Base-by-base conservation (phyloP, 2,113 vertebrate genomes). In the Propithecus coquereli region DNA sequence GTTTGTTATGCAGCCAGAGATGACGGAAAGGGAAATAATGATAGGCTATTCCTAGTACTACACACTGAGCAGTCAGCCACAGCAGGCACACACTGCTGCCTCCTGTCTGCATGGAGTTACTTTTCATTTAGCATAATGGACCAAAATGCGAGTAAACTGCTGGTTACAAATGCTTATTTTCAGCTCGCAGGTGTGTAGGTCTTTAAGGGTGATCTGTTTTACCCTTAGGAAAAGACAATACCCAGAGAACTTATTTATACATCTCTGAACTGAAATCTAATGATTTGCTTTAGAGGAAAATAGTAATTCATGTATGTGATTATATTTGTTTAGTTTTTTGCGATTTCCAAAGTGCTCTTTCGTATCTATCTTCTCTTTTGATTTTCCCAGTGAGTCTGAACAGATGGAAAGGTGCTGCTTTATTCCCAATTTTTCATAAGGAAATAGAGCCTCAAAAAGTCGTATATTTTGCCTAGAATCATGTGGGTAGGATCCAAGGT, bases 281-380 rank as follows among this genome's bases (percentile, higher is more conserved):
- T 57, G 57, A 74, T 86, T 71, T 52, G 6, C 79, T 96, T 96
- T 79, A 89, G 79, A 95, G 50, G 50, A 94, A 96, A 91, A 66
- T 17, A 80, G 34, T 87, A 83, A 91, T 87, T 66, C 57, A 76
- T 81, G 6, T 37, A 66, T 77, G 20, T 81, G 66, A 81, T 90
- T 66, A 85, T 17, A 54, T 86, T 96, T 95, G 18, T 82, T 90
- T 89, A 90, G 57, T 20, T 40, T 91, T 97, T 82, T 91, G 27
- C 50, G 85, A 16, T 94, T 95, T 95, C 66, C 77, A 85, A 95
- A 95, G 66, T 91, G 47, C 13, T 83, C 83, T 95, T 86, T 68
- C 23, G 47, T 23, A 76, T 81, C 52, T 81, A 12, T 61, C 30
- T 82, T 89, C 8, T 90, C 47, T 74, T 96, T 94, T 40, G 52